Conservation (phyloP, 2,797 vertebrate species). For the Cygnus olor region DNA sequence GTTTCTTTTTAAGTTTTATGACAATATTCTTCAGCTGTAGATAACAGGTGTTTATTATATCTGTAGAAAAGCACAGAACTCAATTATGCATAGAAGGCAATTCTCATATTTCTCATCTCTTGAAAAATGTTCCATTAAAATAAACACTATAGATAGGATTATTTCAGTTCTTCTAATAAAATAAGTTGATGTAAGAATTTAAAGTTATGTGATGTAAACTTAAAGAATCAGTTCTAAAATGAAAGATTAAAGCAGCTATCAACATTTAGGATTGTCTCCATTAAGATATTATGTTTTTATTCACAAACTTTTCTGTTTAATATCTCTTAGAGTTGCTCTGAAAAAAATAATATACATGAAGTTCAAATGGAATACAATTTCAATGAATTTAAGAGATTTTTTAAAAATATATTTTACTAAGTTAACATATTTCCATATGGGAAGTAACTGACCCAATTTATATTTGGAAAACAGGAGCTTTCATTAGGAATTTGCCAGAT, state of each 20-base stretch:
- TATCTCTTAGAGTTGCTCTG: neutral
- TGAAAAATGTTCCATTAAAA: neutral
- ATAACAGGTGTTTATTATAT: neutral
- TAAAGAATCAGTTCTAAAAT: neutral
- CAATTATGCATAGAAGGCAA: neutral
- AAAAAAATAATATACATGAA: neutral
- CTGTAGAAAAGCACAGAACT: neutral
- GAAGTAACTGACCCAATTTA: neutral
- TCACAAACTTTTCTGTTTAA: neutral
- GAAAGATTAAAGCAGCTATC: neutral
- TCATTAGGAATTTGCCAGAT: neutral
- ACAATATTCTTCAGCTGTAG: neutral
- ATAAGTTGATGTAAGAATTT: neutral
- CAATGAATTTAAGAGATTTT: neutral
- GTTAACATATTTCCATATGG: neutral
- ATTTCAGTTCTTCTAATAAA: neutral
- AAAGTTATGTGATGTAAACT: neutral
- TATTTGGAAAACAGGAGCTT: neutral
- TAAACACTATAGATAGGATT: neutral
- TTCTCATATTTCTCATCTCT: neutral
- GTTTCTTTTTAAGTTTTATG: neutral
- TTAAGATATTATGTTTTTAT: neutral
- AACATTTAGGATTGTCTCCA: neutral
- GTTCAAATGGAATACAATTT: neutral
- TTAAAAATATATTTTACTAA: neutral